These are phyloP conservation scores for Notolepis coatsorum DNA, from an alignment of 2,797 vertebrate species.

Conservation along the genomic window DNA sequence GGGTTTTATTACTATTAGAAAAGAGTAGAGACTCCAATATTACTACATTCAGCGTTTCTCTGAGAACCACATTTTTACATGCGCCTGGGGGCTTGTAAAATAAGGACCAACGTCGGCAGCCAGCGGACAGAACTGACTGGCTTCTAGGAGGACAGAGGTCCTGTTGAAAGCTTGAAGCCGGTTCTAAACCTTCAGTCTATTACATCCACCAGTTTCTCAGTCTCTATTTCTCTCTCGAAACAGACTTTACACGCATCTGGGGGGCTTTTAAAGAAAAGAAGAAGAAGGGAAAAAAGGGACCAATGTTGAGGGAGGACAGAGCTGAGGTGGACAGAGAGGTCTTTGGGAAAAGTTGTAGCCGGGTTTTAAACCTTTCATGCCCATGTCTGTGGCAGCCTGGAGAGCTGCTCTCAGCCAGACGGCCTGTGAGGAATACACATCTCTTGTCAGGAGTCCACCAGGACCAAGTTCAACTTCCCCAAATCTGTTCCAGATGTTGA, in stretches of 20 bases:
- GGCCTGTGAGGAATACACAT: conserved; percentile 47
- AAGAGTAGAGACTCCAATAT: no score
- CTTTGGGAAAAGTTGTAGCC: conserved; percentile 15
- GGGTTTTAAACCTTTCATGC: conserved; percentile 37
- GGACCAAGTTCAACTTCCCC: conserved; percentile 51
- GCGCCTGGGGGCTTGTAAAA: conserved; percentile 27
- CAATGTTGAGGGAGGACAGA: conserved; percentile 22
- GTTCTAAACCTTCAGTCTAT: conserved; percentile 30
- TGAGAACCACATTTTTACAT: conserved; percentile 8
- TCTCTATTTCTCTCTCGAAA: no score
- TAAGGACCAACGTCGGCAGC: conserved; percentile 20
- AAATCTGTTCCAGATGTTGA: conserved; percentile 82
- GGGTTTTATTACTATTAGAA: no score
- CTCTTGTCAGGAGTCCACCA: conserved; percentile 61
- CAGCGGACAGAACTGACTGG: conserved; percentile 10
- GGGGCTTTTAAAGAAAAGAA: no score
- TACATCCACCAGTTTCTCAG: no score
- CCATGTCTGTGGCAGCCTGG: conserved; percentile 33
- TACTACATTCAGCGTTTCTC: conserved; percentile 1
- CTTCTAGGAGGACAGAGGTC: background rate
- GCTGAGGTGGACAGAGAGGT: background rate
- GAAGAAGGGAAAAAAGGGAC: no score
- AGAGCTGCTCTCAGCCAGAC: conserved; percentile 37
- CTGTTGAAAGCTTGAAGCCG: conserved; percentile 11
- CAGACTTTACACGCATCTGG: background rate